Percentiles rank a stretch among this genome's conserved stretches.
These are phyloP conservation scores for Eupelmus urozonus DNA, from an alignment of 2,888 invertebrate genomes.

Conservation along the genomic window DNA sequence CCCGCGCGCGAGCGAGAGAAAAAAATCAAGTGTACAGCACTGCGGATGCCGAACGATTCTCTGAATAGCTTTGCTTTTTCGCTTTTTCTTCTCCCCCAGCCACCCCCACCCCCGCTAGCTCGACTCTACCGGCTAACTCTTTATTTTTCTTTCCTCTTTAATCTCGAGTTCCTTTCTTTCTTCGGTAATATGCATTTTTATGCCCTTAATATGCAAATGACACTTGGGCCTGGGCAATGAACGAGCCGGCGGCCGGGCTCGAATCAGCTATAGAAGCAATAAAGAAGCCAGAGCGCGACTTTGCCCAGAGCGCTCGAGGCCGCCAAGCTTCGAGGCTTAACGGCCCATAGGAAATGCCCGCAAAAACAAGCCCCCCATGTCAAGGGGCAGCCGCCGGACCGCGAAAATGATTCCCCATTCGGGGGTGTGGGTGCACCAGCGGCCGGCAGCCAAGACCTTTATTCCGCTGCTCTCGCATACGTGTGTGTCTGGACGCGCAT, in stretches of 20 bases:
- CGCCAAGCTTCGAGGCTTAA: no score
- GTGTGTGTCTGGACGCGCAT: not conserved
- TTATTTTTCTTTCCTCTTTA: slow-evolving; percentile 55
- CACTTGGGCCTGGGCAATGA: no score
- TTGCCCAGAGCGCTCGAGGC: no score
- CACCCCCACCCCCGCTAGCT: not conserved
- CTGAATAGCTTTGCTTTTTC: slow-evolving; percentile 50
- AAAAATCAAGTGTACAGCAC: slow-evolving; percentile 52
- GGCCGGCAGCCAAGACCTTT: slow-evolving; percentile 38
- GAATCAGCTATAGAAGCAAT: slow-evolving; percentile 47
- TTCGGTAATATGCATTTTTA: slow-evolving; percentile 60
- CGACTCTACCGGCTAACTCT: slow-evolving; percentile 1
- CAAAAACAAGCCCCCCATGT: slow-evolving; percentile 52
- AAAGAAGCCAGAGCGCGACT: slow-evolving; percentile 55
- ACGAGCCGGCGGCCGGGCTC: no score
- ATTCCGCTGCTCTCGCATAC: slow-evolving; percentile 4
- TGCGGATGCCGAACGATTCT: slow-evolving; percentile 48
- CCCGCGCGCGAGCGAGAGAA: slow-evolving; percentile 32
- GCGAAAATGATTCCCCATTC: slow-evolving; percentile 59
- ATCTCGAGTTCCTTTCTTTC: slow-evolving; percentile 57
- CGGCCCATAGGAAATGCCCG: slow-evolving; percentile 49
- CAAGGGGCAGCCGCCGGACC: slow-evolving; percentile 49
- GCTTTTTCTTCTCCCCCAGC: slow-evolving; percentile 1
- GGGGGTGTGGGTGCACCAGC: slow-evolving; percentile 19
- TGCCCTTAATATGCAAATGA: slow-evolving; percentile 60